phyloP scores from a whole-genome alignment of 2,113 vertebrate genomes.

The Megalops atlanticus region DNA sequence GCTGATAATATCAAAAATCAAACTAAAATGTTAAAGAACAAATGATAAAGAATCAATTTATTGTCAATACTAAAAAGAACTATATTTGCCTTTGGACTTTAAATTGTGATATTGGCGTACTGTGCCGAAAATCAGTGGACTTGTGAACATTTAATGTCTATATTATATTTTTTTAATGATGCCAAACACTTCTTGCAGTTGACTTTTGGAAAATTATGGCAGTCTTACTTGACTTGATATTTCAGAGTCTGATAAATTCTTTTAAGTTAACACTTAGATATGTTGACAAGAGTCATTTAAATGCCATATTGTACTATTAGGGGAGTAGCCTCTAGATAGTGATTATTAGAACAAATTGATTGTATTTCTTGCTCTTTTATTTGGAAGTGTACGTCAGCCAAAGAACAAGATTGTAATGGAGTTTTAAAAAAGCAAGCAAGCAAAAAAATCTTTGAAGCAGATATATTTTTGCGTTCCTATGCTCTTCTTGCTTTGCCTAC shows the following conservation, averaged over 20 bases:
- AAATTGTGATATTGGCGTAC: not conserved
- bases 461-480: not conserved
- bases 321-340: not conserved
- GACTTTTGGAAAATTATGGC: not conserved
- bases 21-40: not conserved
- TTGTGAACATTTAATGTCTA: slow-evolving; percentile 20
- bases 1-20: not conserved
- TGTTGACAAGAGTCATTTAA: not conserved
- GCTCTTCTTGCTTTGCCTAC: not conserved
- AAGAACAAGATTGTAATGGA: not conserved
- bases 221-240: not conserved
- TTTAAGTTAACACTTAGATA: not conserved
- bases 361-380: not conserved
- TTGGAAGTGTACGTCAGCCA: not conserved
- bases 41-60: slow-evolving; percentile 5
- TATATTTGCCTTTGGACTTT: slow-evolving; percentile 22
- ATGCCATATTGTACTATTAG: not conserved
- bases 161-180: slow-evolving; percentile 6
- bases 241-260: not conserved
- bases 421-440: not conserved
- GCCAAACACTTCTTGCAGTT: not conserved
- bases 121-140: not conserved
- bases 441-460: not conserved
- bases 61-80: not conserved
- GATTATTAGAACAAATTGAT: not conserved